These are phyloP conservation scores for Coptodon rendalli DNA, from an alignment of 2,113 vertebrate genomes.

Conservation along the genomic window DNA sequence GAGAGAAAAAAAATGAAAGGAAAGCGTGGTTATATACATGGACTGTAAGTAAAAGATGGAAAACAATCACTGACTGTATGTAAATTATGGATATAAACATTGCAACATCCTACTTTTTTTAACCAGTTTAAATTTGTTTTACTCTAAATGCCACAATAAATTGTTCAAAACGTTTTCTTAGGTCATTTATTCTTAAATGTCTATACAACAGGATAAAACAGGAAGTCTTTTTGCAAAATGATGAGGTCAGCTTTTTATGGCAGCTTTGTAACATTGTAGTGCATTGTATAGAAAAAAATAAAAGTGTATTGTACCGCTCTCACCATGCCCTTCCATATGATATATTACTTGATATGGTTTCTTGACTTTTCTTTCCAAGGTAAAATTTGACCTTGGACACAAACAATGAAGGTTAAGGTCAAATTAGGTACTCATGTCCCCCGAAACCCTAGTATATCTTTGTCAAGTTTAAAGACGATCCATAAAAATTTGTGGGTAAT, in stretches of 20 bases:
- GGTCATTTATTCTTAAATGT: neutral
- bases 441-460: neutral
- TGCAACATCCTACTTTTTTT: neutral
- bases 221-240: no score
- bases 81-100: neutral
- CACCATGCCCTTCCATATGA: no score
- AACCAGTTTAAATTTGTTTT: fast-evolving
- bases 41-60: neutral
- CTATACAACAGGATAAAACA: no score
- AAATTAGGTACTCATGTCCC: no score
- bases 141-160: neutral
- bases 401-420: no score
- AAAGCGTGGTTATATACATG: neutral
- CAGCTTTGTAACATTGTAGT: no score
- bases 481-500: neutral
- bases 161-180: neutral
- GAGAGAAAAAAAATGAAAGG: neutral
- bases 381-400: no score
- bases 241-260: no score
- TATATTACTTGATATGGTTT: no score
- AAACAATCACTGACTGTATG: neutral
- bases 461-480: neutral
- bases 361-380: no score
- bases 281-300: no score
- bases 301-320: no score